phyloP scores from a whole-genome alignment of 2,888 invertebrate species.

The Metallyticus violacea region DNA sequence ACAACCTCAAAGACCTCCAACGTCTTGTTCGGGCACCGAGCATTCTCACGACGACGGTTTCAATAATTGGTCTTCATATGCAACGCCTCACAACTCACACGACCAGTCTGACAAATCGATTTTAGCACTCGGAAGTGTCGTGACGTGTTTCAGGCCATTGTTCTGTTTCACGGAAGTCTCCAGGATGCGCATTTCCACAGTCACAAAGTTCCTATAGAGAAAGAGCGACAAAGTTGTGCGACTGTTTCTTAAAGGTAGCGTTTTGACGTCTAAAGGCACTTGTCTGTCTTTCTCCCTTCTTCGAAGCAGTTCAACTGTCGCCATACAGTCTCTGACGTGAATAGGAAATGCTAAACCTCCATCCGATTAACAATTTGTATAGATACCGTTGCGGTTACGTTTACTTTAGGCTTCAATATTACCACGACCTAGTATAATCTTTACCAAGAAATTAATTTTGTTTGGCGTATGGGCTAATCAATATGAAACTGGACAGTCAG shows the following conservation, averaged over 20 bases:
- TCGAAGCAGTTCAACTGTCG: not conserved
- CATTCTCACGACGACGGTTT: not conserved
- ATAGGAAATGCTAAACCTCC: not conserved
- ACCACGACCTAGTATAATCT: no score
- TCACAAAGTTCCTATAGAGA: not conserved
- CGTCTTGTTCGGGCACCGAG: not conserved
- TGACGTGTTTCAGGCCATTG: not conserved
- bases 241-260: not conserved
- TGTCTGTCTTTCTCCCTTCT: not conserved
- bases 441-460: no score
- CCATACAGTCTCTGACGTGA: not conserved
- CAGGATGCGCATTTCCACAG: not conserved
- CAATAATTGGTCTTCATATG: not conserved
- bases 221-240: not conserved
- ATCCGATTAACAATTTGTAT: not conserved
- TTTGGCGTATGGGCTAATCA: no score
- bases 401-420: not conserved
- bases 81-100: not conserved
- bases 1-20: not conserved
- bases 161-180: not conserved
- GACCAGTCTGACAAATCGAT: not conserved
- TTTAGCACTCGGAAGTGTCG: not conserved
- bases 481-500: no score
- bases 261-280: not conserved
- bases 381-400: not conserved